Conservation (phyloP, 2,888 invertebrate species). For the Cephus pygmeus region DNA sequence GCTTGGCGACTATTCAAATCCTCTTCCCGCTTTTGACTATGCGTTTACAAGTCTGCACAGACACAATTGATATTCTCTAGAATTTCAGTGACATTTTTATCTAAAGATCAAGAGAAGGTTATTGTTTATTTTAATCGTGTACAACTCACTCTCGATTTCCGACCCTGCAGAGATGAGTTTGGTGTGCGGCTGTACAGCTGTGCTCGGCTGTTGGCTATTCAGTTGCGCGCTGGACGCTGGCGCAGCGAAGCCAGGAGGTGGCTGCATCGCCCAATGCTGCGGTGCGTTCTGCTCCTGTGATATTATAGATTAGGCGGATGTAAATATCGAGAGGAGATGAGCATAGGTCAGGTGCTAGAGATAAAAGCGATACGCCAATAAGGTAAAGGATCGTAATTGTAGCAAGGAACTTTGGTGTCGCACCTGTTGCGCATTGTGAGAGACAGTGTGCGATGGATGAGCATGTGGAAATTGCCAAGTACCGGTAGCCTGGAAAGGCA, state of each 20-base stretch:
- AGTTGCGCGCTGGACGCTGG: conserved; percentile 56
- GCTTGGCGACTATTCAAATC: background rate
- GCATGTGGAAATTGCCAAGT: conserved; percentile 63
- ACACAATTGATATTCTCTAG: background rate
- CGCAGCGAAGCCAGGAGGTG: conserved; percentile 62
- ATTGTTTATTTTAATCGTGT: background rate
- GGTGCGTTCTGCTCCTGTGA: conserved; percentile 56
- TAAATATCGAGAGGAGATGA: background rate
- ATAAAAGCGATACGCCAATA: background rate
- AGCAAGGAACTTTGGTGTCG: background rate
- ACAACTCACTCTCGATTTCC: conserved; percentile 61
- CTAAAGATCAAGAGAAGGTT: background rate
- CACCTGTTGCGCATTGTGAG: conserved; percentile 63
- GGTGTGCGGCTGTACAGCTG: conserved; percentile 63
- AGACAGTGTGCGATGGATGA: conserved; percentile 58
- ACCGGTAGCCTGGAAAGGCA: conserved; percentile 61
- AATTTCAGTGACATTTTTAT: background rate
- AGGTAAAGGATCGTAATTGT: background rate
- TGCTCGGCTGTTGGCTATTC: conserved; percentile 57
- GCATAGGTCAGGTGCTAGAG: background rate
- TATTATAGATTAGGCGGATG: background rate
- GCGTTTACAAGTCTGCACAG: conserved; percentile 52
- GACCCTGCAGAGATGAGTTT: conserved; percentile 63
- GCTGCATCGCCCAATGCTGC: conserved; percentile 65
- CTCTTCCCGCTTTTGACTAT: conserved; percentile 5